phyloP scores from a whole-genome alignment of 2,113 vertebrate genomes.

The Puntigrus tetrazona region DNA sequence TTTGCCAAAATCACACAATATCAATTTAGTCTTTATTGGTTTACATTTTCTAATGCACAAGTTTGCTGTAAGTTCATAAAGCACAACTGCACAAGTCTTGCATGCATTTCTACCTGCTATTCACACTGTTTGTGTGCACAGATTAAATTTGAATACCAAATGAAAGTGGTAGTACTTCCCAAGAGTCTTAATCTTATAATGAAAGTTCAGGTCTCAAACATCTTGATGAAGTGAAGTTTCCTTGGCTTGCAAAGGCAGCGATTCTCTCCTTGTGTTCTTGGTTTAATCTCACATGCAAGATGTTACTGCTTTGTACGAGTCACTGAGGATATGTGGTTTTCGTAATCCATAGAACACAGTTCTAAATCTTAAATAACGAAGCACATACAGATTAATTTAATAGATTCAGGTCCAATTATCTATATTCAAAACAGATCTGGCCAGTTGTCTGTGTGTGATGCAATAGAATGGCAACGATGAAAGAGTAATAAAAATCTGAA shows the following conservation, averaged over 20 bases:
- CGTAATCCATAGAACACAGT: neutral
- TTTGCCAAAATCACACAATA: neutral
- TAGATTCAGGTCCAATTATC: neutral
- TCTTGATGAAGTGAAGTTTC: constrained; percentile 1
- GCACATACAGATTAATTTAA: neutral
- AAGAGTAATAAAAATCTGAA: neutral
- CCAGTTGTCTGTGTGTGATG: neutral
- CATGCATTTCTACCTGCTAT: constrained; percentile 38
- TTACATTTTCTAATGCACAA: constrained; percentile 22
- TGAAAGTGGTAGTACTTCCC: neutral
- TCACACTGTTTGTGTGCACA: neutral
- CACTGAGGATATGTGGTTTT: neutral
- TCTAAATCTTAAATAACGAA: neutral
- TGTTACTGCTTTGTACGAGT: neutral
- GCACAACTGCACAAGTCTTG: constrained; percentile 35
- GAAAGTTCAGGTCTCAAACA: neutral
- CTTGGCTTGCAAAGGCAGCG: constrained; percentile 33
- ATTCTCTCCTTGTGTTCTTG: neutral
- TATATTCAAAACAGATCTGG: constrained; percentile 11
- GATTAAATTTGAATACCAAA: neutral
- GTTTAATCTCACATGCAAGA: neutral
- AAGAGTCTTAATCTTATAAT: neutral
- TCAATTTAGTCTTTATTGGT: neutral
- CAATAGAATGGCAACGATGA: neutral
- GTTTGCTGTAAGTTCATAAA: constrained; percentile 19